These are phyloP conservation scores for Mythimna pallens DNA, from an alignment of 2,888 invertebrate genomes.

Conservation along the genomic window DNA sequence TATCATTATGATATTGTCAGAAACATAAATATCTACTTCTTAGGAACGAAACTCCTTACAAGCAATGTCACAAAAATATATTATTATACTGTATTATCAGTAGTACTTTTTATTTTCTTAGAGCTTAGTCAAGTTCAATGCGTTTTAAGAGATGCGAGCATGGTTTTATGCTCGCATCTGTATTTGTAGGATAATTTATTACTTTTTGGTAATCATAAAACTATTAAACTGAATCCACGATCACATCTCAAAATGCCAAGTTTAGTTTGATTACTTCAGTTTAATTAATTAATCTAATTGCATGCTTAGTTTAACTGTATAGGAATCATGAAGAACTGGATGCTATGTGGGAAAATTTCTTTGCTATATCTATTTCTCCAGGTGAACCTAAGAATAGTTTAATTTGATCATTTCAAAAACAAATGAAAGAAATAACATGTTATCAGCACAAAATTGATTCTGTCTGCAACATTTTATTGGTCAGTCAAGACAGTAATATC, in stretches of 20 bases:
- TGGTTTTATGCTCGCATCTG: too few species aligned
- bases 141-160: neutral
- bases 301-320: too few species aligned
- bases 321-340: neutral
- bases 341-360: rapidly evolving
- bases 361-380: neutral
- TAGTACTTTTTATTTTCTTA: neutral
- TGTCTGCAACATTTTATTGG: slow-evolving; percentile 29
- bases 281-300: too few species aligned
- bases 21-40: slow-evolving; percentile 1
- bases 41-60: neutral
- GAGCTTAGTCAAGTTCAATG: neutral
- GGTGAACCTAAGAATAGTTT: neutral
- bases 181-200: neutral
- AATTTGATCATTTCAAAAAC: slow-evolving; percentile 12
- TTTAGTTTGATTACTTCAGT: too few species aligned
- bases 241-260: too few species aligned
- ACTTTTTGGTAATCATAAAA: neutral
- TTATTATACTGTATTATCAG: too few species aligned
- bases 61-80: neutral
- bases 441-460: slow-evolving; percentile 43
- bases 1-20: slow-evolving; percentile 2
- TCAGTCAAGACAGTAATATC: slow-evolving; percentile 65
- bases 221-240: neutral
- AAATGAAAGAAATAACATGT: slow-evolving; percentile 16